Evolutionary conservation across 2,888 invertebrate genomes (phyloP).

Genomic region (Rhogogaster chlorosoma): DNA sequence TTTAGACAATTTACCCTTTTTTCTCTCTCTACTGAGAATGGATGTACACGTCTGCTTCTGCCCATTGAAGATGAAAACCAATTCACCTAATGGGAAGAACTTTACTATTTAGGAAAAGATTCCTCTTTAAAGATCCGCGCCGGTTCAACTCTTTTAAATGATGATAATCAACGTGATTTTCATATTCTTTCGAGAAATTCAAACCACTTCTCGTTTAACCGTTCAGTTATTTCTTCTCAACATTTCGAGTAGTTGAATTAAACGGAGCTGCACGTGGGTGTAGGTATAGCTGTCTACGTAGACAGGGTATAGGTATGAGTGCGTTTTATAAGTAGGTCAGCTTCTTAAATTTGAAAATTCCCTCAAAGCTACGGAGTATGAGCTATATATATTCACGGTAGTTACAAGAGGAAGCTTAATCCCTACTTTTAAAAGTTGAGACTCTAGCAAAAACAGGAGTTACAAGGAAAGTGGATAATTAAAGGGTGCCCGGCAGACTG

Average conservation of each 20-base stretch:
- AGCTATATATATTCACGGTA: slow-evolving; percentile 32
- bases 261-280: no score
- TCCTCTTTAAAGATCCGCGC: background rate
- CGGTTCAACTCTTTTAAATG: background rate
- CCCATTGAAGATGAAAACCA: slow-evolving; percentile 33
- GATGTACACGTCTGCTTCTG: background rate
- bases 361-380: background rate
- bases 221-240: background rate
- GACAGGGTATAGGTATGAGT: background rate
- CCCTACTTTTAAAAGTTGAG: slow-evolving; percentile 48
- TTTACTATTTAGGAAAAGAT: slow-evolving; percentile 33
- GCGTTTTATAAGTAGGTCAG: background rate
- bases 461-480: slow-evolving; percentile 51
- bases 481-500: slow-evolving; percentile 49
- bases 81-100: slow-evolving; percentile 38
- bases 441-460: slow-evolving; percentile 48
- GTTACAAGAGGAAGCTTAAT: slow-evolving; percentile 41
- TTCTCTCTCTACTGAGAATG: background rate
- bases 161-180: background rate
- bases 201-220: background rate
- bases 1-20: slow-evolving; percentile 8
- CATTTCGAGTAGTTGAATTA: background rate
- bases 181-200: background rate
- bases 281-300: no score
- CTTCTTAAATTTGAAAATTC: slow-evolving; percentile 6